Percentiles rank a stretch among this genome's conserved stretches.
phyloP scores from a whole-genome alignment of 2,113 vertebrate genomes.

The Neopipo cinnamomea region DNA sequence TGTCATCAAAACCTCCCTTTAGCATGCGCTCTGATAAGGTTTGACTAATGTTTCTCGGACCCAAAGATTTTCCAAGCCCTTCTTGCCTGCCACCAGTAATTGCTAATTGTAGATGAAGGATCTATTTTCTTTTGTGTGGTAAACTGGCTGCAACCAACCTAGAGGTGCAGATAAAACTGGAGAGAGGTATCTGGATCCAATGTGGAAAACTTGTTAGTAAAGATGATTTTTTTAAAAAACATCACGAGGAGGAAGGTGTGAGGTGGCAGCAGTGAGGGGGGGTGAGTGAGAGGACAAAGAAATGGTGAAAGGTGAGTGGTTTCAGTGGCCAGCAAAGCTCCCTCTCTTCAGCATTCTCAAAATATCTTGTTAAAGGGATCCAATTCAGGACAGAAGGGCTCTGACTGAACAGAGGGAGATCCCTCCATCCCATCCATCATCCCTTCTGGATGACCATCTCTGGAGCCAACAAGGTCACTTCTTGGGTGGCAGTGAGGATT shows the following conservation, averaged over 20 bases:
- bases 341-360: background rate
- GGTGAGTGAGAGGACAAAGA: background rate
- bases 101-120: background rate
- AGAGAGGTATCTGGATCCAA: background rate
- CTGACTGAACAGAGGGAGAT: background rate
- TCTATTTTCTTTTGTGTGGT: background rate
- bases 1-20: background rate
- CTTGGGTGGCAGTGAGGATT: background rate
- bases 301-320: background rate
- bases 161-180: background rate
- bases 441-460: background rate
- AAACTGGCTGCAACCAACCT: background rate
- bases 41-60: background rate
- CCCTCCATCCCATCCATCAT: background rate
- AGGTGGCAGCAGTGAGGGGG: background rate
- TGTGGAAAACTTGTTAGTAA: background rate
- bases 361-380: background rate
- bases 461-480: background rate
- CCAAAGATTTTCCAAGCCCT: background rate
- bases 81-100: background rate
- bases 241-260: background rate
- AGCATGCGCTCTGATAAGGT: background rate
- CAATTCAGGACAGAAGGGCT: background rate
- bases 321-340: background rate
- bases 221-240: background rate